phyloP scores from a whole-genome alignment of 2,113 vertebrate species.

The Gracilinanus agilis region DNA sequence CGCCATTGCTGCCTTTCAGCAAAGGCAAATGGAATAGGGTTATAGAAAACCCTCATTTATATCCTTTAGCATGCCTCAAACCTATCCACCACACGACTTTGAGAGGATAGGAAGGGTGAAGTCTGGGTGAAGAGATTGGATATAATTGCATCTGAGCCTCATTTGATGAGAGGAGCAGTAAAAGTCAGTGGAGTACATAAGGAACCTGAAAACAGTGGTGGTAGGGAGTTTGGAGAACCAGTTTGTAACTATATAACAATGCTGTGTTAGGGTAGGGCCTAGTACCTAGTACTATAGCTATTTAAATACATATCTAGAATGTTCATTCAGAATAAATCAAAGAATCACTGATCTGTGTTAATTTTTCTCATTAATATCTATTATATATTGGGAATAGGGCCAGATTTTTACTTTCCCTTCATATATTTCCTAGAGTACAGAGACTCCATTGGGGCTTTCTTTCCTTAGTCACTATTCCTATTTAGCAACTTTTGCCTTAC shows the following conservation, averaged over 20 bases:
- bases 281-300: not conserved
- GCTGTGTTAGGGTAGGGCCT: not conserved
- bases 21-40: not conserved
- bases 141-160: not conserved
- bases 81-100: not conserved
- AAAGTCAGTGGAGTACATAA: not conserved
- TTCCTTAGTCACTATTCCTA: not conserved
- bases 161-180: not conserved
- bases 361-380: not conserved
- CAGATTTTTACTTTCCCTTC: not conserved
- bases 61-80: not conserved
- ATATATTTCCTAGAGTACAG: not conserved
- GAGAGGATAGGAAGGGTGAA: not conserved
- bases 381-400: not conserved
- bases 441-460: not conserved
- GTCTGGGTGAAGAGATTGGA: not conserved
- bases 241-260: not conserved
- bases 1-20: not conserved
- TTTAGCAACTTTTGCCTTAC: not conserved
- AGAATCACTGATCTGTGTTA: not conserved
- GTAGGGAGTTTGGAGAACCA: not conserved
- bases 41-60: not conserved
- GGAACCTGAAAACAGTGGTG: not conserved
- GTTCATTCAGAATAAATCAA: not conserved
- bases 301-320: not conserved